Conservation (phyloP, 2,797 vertebrate species). For the Jordanella pulchra region DNA sequence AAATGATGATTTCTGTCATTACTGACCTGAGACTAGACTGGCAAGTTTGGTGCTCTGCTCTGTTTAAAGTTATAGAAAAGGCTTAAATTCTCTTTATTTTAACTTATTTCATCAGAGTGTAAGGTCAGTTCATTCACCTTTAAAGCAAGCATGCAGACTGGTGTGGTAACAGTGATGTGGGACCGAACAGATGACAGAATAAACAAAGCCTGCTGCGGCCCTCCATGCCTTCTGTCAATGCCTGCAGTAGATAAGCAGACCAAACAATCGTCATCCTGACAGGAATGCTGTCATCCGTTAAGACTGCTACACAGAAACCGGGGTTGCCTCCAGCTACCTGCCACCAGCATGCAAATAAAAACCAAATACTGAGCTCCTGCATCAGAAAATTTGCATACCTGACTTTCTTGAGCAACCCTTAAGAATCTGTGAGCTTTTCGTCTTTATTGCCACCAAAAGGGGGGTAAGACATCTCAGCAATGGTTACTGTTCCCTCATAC, state of each 20-base stretch:
- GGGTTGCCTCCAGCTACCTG: neutral
- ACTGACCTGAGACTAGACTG: too few species aligned
- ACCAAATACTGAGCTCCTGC: conserved; percentile 48
- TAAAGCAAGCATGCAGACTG: neutral
- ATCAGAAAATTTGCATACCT: conserved; percentile 30
- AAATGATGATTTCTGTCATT: too few species aligned
- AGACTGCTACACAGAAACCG: conserved; percentile 33
- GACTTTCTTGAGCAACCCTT: conserved; percentile 16
- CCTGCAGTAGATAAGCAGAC: conserved; percentile 34
- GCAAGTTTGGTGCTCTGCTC: too few species aligned
- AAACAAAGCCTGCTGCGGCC: conserved; percentile 12
- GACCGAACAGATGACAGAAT: conserved; percentile 23
- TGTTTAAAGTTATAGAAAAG: neutral
- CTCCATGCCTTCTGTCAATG: conserved; percentile 24
- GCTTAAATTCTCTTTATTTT: neutral
- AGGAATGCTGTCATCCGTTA: conserved; percentile 49
- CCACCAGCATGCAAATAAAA: conserved; percentile 52
- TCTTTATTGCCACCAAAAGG: neutral
- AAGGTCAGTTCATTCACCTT: neutral
- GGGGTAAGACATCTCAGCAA: conserved; percentile 16
- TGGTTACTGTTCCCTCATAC: neutral
- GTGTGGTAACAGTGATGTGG: neutral
- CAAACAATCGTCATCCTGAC: conserved; percentile 41
- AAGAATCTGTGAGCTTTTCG: neutral
- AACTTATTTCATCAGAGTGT: neutral